Base-by-base conservation (phyloP, 2,888 invertebrate genomes). In the Masnerella sp. region DNA sequence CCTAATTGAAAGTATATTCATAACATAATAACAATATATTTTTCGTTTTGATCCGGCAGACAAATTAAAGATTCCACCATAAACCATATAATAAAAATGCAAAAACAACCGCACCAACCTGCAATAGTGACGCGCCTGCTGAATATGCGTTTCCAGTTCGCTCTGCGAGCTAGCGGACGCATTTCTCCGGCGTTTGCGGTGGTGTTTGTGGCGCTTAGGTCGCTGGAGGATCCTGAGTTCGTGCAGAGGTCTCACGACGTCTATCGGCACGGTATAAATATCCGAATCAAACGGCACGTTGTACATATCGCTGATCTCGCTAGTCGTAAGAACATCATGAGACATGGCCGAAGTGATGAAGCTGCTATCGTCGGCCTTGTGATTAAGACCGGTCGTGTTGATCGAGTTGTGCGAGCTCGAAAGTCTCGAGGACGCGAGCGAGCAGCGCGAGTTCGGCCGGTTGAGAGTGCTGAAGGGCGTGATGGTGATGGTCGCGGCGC, bases 341-440 rank as follows among this genome's bases (percentile, higher is more conserved):
- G 95, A 95, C 89, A 95, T 95, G 25, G 95, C 95, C 83, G 95
- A 95, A 0, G 95, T 95, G 77, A 95, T 95, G 84, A 95, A 95
- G 83, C 92, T 94, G 14, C 95, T 95, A 85, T 95, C 95, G 82
- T 95, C 95, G 0, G 91, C 92, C 88, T 93, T 93, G 81, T 94
- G 93, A 75, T 93, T 92, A 68, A 95, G 89, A 4, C 87, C 87
- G 7, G 85, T 80, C 4, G 86, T 87, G 47, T 87, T 87, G 69
- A 87, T 85, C 0, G 95, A 95, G 84, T 95, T 95, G 87, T 96
- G 95, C 65, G 95, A 95, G 84, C 94, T 95, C 42, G 95, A 95
- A 12, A 95, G 89, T 2, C 95, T 91, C n/a, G 91, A 90, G 3
- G 94, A 94, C 5, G 93, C 92, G 5, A 95, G 88, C 2, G 95